Conservation (phyloP, 2,113 vertebrate species). For the Myotis lucifugus region DNA sequence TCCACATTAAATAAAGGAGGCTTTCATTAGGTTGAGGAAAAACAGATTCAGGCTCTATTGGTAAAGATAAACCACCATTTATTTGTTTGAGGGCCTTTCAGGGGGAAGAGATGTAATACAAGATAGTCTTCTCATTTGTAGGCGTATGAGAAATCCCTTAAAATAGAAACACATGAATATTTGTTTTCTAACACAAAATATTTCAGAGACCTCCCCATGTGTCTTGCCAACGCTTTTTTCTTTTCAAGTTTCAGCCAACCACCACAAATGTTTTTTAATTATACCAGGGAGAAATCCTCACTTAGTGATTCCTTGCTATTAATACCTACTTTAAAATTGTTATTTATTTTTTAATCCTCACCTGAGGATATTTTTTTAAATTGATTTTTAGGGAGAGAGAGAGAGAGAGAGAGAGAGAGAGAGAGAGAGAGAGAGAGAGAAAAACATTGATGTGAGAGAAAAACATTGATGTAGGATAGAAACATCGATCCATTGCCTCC, state of each 20-base stretch:
- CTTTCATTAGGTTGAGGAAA: slow-evolving; percentile 28
- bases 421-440: too few species aligned
- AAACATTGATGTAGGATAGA: background rate
- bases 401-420: too few species aligned
- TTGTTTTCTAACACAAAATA: slow-evolving; percentile 63
- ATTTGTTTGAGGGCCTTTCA: background rate
- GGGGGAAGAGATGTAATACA: slow-evolving; percentile 15
- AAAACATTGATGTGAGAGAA: background rate
- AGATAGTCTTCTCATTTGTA: slow-evolving; percentile 42
- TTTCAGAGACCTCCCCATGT: slow-evolving; percentile 15
- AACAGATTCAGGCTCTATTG: background rate
- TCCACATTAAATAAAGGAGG: slow-evolving; percentile 51
- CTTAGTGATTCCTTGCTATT: background rate
- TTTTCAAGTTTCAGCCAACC: background rate
- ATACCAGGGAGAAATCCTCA: slow-evolving; percentile 12
- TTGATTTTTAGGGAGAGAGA: background rate
- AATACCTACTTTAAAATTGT: slow-evolving; percentile 1
- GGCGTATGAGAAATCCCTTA: slow-evolving; percentile 61
- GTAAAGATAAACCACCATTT: background rate
- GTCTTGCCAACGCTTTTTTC: slow-evolving; percentile 40
- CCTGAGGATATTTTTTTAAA: background rate
- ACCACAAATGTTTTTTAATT: background rate
- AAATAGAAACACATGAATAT: slow-evolving; percentile 56
- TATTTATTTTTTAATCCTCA: background rate
- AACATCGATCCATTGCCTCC: too few species aligned